Conservation (phyloP, 2,888 invertebrate genomes). For the Anorthoa munda region DNA sequence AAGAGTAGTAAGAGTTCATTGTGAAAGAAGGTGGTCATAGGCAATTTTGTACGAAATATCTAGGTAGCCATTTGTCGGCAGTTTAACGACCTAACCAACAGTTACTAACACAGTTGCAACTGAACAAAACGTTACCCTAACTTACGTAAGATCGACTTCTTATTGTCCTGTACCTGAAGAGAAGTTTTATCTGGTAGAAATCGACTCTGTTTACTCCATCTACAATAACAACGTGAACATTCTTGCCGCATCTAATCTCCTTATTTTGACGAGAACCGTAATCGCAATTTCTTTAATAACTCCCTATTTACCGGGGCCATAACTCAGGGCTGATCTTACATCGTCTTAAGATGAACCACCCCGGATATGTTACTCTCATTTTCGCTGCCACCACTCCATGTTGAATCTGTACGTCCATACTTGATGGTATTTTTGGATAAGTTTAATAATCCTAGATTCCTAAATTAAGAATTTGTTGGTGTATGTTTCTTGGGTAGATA, state of each 20-base stretch:
- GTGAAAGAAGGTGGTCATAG: not conserved
- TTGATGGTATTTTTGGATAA: constrained; percentile 34
- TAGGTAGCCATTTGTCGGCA: too few species aligned
- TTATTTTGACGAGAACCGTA: constrained; percentile 52
- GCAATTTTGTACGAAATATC: not conserved
- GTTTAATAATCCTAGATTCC: not conserved
- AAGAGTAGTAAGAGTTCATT: too few species aligned
- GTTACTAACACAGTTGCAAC: too few species aligned
- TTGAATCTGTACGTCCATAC: constrained; percentile 77
- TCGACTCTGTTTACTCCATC: not conserved
- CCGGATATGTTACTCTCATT: constrained; percentile 80
- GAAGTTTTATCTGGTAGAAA: not conserved
- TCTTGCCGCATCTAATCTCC: constrained; percentile 31
- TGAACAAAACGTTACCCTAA: too few species aligned
- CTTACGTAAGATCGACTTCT: too few species aligned
- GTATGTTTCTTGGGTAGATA: too few species aligned
- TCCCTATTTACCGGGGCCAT: constrained; percentile 76
- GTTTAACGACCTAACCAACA: too few species aligned
- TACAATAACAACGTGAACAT: constrained; percentile 9
- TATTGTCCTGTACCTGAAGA: too few species aligned
- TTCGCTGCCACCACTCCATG: constrained; percentile 71
- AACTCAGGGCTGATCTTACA: constrained; percentile 87
- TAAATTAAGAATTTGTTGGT: not conserved
- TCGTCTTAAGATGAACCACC: constrained; percentile 86
- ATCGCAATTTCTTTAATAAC: constrained; percentile 80